Evolutionary conservation across 2,113 vertebrate species (phyloP).

Genomic region (Hypanus sabinus): DNA sequence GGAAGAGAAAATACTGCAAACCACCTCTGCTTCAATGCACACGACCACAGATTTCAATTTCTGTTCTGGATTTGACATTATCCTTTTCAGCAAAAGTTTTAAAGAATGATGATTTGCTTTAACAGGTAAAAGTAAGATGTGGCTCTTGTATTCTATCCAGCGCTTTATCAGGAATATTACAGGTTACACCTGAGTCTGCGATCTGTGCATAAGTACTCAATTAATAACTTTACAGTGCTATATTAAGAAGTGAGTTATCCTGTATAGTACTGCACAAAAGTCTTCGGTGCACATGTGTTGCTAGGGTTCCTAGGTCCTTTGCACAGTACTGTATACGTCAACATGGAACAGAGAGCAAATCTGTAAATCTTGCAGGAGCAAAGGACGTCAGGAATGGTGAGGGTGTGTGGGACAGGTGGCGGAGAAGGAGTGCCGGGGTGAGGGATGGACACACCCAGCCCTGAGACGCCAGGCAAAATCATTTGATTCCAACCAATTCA

Average conservation of each 20-base stretch:
- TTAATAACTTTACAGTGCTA: not conserved
- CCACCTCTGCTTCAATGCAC: slow-evolving; percentile 44
- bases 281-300: too few species aligned
- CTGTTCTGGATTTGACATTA: not conserved
- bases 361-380: too few species aligned
- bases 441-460: too few species aligned
- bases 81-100: not conserved
- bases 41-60: not conserved
- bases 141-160: not conserved
- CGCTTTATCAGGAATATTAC: not conserved
- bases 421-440: too few species aligned
- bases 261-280: not conserved
- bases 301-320: too few species aligned
- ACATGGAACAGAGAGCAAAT: too few species aligned
- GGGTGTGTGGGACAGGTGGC: too few species aligned
- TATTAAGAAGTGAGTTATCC: not conserved
- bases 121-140: not conserved
- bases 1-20: slow-evolving; percentile 56
- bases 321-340: too few species aligned
- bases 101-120: not conserved
- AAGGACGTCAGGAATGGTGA: too few species aligned
- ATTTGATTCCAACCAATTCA: too few species aligned
- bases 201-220: too few species aligned
- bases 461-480: too few species aligned
- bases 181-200: not conserved